phyloP scores from a whole-genome alignment of 2,797 vertebrate species.

The Protonibea diacanthus region DNA sequence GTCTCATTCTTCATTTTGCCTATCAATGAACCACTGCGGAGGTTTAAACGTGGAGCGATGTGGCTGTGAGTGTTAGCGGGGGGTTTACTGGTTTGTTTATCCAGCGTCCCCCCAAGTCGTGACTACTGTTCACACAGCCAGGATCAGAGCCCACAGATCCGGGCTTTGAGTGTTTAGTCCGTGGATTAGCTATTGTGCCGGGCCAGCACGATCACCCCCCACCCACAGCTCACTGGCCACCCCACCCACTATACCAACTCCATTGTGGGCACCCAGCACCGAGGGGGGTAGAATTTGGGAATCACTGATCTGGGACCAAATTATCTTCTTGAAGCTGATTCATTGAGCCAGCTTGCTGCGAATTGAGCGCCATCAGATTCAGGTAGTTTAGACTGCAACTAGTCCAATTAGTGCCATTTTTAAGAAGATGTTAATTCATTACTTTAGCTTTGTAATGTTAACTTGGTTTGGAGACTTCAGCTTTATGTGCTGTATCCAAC shows the following conservation, averaged over 20 bases:
- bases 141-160: slow-evolving; percentile 80
- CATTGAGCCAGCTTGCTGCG: not conserved
- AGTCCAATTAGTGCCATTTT: not conserved
- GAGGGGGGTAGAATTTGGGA: not conserved
- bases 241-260: slow-evolving; percentile 12
- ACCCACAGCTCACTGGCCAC: slow-evolving; percentile 3
- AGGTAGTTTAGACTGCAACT: not conserved
- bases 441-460: too few species aligned
- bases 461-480: too few species aligned
- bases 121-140: slow-evolving; percentile 81
- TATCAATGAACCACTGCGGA: slow-evolving; percentile 27
- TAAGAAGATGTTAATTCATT: not conserved
- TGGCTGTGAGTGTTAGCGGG: slow-evolving; percentile 14
- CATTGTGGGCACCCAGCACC: slow-evolving; percentile 26
- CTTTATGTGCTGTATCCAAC: too few species aligned
- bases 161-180: slow-evolving; percentile 83
- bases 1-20: slow-evolving; percentile 5
- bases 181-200: slow-evolving; percentile 81
- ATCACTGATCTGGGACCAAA: not conserved
- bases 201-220: slow-evolving; percentile 19
- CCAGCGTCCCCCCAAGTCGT: slow-evolving; percentile 74
- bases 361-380: not conserved
- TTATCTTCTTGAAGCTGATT: not conserved
- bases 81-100: slow-evolving; percentile 73
- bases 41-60: slow-evolving; percentile 21